Percentiles rank a stretch among this genome's conserved stretches.
Conservation (phyloP, 2,888 invertebrate genomes). For the Neelides folsomi region DNA sequence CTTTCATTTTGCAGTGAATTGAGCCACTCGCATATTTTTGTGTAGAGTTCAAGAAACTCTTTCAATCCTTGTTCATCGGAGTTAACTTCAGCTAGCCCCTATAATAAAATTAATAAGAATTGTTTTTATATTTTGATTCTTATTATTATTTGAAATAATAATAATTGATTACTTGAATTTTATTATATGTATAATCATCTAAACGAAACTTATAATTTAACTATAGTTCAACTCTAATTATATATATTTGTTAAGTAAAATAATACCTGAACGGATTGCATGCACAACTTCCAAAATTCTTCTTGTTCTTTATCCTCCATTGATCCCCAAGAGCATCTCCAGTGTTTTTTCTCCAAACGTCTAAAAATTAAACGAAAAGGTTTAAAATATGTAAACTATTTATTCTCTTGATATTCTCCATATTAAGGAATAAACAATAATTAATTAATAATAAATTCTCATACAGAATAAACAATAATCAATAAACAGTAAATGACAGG, state of each 20-base stretch:
- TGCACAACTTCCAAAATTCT: conserved; percentile 25
- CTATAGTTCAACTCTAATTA: no score
- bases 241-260: no score
- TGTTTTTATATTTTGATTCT: background rate
- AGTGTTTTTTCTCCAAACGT: conserved; percentile 28
- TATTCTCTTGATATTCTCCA: no score
- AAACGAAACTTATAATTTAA: background rate
- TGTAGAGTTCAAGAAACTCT: conserved; percentile 27
- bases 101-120: conserved; percentile 6
- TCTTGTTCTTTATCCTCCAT: conserved; percentile 24
- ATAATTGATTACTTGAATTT: background rate
- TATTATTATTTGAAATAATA: background rate
- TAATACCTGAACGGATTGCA: conserved; percentile 28
- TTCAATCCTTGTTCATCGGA: conserved; percentile 22
- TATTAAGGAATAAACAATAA: no score
- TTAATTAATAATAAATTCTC: no score
- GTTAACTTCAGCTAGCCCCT: conserved; percentile 17
- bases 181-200: background rate
- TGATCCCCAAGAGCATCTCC: conserved; percentile 30
- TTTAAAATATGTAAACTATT: no score
- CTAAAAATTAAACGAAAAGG: conserved; percentile 16
- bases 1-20: conserved; percentile 25
- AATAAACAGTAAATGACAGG: no score
- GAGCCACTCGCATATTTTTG: conserved; percentile 26
- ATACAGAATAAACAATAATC: no score